Evolutionary conservation across 2,113 vertebrate genomes (phyloP), one percentile per base, ranked within the genome.

Genomic region (Megaptera novaeangliae): DNA sequence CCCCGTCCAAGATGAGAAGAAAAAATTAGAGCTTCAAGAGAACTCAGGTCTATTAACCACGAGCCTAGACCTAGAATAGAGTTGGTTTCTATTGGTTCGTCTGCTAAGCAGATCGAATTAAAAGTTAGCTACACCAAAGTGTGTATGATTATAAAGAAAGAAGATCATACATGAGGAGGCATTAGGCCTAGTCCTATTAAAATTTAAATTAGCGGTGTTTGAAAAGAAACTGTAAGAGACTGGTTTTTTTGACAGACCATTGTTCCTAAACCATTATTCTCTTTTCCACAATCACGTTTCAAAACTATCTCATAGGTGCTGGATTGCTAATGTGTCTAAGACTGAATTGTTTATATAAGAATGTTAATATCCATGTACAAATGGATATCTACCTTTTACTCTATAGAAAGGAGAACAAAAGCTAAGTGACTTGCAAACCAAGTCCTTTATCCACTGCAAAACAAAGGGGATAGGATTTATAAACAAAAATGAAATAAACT

Each of bases 401-500:
- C 31, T 49, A 59, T 1, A 44, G 5, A 57, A 80, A 11, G 8
- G 8, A 29, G 34, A 55, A 44, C 31, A 55, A 83, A 25, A n/a
- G 23, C 5, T 31, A 72, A 41, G 18, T 74, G 44, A 88, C 69
- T 95, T 83, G 87, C 39, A 95, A 44, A 96, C 55, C 68, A 94
- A 29, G 55, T 15, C 21, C 82, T 87, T 75, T 75, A 80, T 39
- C 12, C 44, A 66, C 36, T 39, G 20, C 29, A 93, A 95, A 90
- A 75, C 63, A 94, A 94, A 72, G 1, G 41, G 25, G 11, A 46
- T 29, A n/a, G 15, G 14, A 88, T 82, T 92, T 90, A 92, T 9
- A 95, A 82, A 96, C 68, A 71, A 88, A 97, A 86, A 34, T 8
- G 6, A 77, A 94, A 90, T 55, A 82, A 64, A 57, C 23, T 63